These are phyloP conservation scores for Micromussa lordhowensis DNA, from an alignment of 92 coral and sea anemone species.

Conservation along the genomic window DNA sequence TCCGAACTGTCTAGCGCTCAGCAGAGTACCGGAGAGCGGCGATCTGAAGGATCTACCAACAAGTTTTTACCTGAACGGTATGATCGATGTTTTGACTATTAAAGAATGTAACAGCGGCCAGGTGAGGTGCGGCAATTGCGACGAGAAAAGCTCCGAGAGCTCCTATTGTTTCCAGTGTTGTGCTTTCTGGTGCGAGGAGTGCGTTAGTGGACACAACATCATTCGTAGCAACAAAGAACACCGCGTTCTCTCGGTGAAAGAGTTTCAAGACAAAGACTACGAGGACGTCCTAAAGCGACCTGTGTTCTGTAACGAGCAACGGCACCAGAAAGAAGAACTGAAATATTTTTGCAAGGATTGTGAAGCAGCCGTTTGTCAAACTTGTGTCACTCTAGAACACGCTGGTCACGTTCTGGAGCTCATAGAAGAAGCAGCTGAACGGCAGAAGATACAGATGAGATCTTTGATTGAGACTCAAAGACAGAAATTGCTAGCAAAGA, in stretches of 20 bases:
- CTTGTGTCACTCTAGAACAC: not conserved
- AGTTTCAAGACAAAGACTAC: no score
- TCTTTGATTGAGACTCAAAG: not conserved
- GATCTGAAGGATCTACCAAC: constrained; percentile 46
- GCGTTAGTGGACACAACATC: constrained; percentile 33
- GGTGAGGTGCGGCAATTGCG: constrained; percentile 49
- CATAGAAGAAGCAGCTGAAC: constrained; percentile 14
- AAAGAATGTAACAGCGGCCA: constrained; percentile 7
- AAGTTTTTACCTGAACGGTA: constrained; percentile 58
- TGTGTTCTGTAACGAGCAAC: no score
- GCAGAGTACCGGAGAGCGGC: constrained; percentile 45
- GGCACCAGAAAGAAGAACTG: no score
- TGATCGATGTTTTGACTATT: constrained; percentile 53
- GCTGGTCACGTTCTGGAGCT: constrained; percentile 7
- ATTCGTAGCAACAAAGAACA: constrained; percentile 28
- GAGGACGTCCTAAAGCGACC: no score
- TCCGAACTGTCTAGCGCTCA: constrained; percentile 33
- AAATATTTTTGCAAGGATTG: no score
- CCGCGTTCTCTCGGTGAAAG: constrained; percentile 35
- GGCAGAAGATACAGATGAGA: not conserved
- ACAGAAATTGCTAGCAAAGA: not conserved
- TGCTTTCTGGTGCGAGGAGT: constrained; percentile 26
- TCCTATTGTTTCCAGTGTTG: constrained; percentile 60
- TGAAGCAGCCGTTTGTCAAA: no score
- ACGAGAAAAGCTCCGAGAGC: constrained; percentile 24